phyloP scores from a whole-genome alignment of 2,113 vertebrate species.

The Thunnus thynnus region DNA sequence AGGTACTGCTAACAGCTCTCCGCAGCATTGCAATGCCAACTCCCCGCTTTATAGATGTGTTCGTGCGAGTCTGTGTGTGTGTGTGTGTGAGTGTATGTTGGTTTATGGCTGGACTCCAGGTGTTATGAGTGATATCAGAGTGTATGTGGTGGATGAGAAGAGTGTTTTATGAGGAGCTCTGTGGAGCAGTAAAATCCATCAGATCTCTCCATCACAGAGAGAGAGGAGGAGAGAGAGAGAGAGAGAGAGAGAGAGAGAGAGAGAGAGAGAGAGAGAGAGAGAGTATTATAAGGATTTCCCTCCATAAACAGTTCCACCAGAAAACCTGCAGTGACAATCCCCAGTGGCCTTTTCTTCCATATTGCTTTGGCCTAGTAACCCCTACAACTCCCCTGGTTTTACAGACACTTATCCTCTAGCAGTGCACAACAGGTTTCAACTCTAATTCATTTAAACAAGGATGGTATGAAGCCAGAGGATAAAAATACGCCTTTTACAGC shows the following conservation, averaged over 20 bases:
- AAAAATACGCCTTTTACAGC: constrained; percentile 4
- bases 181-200: constrained; percentile 76
- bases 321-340: constrained; percentile 51
- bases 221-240: constrained; percentile 15
- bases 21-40: constrained; percentile 74
- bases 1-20: constrained; percentile 74
- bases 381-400: constrained; percentile 29
- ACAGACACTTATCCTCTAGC: constrained; percentile 8
- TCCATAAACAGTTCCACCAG: constrained; percentile 49
- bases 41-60: constrained; percentile 67
- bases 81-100: constrained; percentile 40
- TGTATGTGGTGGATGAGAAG: constrained; percentile 70
- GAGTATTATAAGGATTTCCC: constrained; percentile 63
- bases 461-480: constrained; percentile 2
- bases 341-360: constrained; percentile 46
- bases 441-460: constrained; percentile 36
- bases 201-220: constrained; percentile 67
- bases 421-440: constrained; percentile 20
- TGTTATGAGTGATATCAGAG: constrained; percentile 80
- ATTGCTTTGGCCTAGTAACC: constrained; percentile 62
- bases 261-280: not conserved
- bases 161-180: constrained; percentile 75
- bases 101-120: constrained; percentile 76
- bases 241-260: not conserved
- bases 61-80: constrained; percentile 3